Base-by-base conservation (phyloP, 2,888 invertebrate genomes). In the Drosophila mimica region DNA sequence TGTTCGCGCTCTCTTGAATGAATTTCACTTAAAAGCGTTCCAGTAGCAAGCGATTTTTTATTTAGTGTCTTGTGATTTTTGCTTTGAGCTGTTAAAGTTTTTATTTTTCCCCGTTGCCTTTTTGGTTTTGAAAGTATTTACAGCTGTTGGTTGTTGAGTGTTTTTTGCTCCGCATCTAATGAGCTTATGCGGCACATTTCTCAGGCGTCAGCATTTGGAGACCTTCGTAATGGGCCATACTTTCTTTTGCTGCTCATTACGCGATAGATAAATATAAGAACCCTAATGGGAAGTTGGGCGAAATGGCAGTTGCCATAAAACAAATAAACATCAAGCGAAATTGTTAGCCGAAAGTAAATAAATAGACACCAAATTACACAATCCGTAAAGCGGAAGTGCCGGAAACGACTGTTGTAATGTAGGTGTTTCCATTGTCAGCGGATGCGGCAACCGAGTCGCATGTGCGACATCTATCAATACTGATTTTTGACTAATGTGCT, bases 111-210 rank as follows among this genome's bases (percentile, higher is more conserved):
- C 33, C 25, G 25, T 36, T 36, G 33, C 53, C 62, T 66, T 63
- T 43, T 64, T 53, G 64, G 36, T 71, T 74, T 76, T 65, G 81
- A 88, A 83, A 88, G 87, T 81, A 82, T 68, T 59, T 71, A 63
- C 78, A 67, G 67, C 61, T 56, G 63, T 70, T 69, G 59, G 59
- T 40, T 60, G 63, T 58, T 66, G 71, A 68, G 48, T 68, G 48
- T 70, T 87, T 83, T 82, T 82, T 88, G 64, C 66, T 63, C 63
- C 86, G 72, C 88, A 75, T 83, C 87, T 90, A 90, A 88, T 85
- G 85, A 78, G 89, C 89, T 84, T 84, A 79, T 71, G 88, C 81
- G 88, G 90, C 88, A 90, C 75, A 83, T 73, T 88, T 90, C 46
- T 81, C 86, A 82, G 81, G 74, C 76, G 83, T 70, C 72, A 58